phyloP scores from a whole-genome alignment of 2,888 invertebrate species.

The Polymixis flavicincta region DNA sequence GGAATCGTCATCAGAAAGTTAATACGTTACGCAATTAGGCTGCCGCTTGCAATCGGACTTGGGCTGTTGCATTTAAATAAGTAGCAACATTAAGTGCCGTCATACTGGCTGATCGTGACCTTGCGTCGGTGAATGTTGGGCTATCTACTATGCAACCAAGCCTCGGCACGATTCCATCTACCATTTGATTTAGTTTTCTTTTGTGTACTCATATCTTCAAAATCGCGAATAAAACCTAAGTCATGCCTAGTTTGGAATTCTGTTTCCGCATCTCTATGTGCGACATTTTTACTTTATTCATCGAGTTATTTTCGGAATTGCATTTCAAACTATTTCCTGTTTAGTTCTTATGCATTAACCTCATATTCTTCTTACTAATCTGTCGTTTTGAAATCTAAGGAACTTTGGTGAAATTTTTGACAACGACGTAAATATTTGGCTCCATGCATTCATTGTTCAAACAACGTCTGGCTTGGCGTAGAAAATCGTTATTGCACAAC shows the following conservation, averaged over 20 bases:
- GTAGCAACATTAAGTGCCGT: slow-evolving; percentile 69
- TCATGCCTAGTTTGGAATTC: background rate
- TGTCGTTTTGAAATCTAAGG: slow-evolving; percentile 19
- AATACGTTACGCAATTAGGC: too few species aligned
- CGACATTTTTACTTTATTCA: slow-evolving; percentile 1
- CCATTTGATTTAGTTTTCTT: slow-evolving; percentile 55
- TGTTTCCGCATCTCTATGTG: slow-evolving; percentile 3
- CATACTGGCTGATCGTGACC: slow-evolving; percentile 81
- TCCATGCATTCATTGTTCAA: slow-evolving; percentile 72
- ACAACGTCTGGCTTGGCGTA: slow-evolving; percentile 72
- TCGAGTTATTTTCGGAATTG: slow-evolving; percentile 1
- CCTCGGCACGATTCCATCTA: slow-evolving; percentile 65
- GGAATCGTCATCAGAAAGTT: too few species aligned
- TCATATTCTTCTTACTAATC: slow-evolving; percentile 11
- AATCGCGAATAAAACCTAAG: slow-evolving; percentile 7
- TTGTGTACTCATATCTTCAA: slow-evolving; percentile 35
- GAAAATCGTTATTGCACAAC: slow-evolving; percentile 83
- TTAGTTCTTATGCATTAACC: slow-evolving; percentile 27
- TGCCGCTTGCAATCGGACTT: slow-evolving; percentile 48
- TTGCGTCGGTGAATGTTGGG: slow-evolving; percentile 71
- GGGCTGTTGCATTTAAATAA: slow-evolving; percentile 71
- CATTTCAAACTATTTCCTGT: slow-evolving; percentile 33
- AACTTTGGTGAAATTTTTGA: slow-evolving; percentile 52
- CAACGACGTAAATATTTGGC: slow-evolving; percentile 65
- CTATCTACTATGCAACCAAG: slow-evolving; percentile 60